Conservation (phyloP, 2,113 vertebrate species). For the Aldabrachelys gigantea region DNA sequence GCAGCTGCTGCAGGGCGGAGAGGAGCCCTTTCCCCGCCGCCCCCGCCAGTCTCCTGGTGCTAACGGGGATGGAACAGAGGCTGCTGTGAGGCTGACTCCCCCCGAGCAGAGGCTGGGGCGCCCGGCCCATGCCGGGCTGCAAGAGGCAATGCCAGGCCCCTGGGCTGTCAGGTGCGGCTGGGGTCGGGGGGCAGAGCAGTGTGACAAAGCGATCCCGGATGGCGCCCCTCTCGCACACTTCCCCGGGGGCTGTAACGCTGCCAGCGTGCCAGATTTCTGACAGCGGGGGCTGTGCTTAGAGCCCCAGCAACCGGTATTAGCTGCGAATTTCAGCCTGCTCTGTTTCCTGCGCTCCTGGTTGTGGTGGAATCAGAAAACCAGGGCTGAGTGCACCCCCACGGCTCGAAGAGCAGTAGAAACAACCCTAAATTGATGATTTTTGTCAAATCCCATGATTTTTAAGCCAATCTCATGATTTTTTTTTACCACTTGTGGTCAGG, state of each 20-base stretch:
- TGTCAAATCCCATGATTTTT: background rate
- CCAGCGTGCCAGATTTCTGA: no score
- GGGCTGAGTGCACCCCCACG: background rate
- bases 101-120: background rate
- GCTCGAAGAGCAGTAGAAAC: background rate
- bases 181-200: background rate
- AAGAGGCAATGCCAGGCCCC: background rate
- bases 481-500: background rate
- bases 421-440: background rate
- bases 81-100: no score
- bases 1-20: background rate
- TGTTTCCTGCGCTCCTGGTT: background rate
- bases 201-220: background rate
- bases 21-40: background rate
- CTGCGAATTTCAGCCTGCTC: no score
- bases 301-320: no score
- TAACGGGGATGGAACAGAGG: no score
- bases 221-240: rapidly evolving
- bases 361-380: background rate
- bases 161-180: background rate
- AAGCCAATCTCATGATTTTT: background rate
- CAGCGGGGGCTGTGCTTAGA: no score
- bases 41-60: background rate
- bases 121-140: no score
- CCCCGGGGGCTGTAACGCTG: background rate